Conservation (phyloP, 2,113 vertebrate genomes). For the Rhinolophus sinicus region DNA sequence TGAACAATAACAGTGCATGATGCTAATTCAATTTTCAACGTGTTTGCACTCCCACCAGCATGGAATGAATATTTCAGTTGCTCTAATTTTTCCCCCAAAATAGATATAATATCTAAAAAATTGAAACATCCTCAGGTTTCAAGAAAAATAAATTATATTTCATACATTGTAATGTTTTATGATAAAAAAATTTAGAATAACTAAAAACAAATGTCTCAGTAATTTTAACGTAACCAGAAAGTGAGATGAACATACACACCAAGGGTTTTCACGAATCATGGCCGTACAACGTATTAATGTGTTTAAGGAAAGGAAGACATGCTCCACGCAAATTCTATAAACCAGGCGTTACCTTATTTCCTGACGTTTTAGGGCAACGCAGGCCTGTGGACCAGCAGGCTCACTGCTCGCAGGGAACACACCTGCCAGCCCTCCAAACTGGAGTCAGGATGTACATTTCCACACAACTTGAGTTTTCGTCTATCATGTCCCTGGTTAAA, state of each 20-base stretch:
- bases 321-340: accelerated
- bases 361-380: not conserved
- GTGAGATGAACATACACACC: not conserved
- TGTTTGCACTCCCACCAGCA: accelerated
- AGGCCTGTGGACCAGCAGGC: accelerated
- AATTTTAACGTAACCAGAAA: not conserved
- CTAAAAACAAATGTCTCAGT: not conserved
- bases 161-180: not conserved
- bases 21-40: not conserved
- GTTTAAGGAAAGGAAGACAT: no score
- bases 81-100: not conserved
- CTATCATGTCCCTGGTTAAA: not conserved
- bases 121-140: not conserved
- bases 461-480: not conserved
- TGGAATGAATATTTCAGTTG: not conserved
- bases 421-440: not conserved
- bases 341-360: accelerated
- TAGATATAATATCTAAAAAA: not conserved
- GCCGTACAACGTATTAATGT: not conserved
- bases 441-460: not conserved
- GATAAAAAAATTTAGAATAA: not conserved
- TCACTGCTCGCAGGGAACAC: not conserved
- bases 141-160: not conserved
- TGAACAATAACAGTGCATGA: accelerated
- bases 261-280: no score